Evolutionary conservation across 2,797 vertebrate genomes (phyloP).

Genomic region (Acanthiza pusilla): DNA sequence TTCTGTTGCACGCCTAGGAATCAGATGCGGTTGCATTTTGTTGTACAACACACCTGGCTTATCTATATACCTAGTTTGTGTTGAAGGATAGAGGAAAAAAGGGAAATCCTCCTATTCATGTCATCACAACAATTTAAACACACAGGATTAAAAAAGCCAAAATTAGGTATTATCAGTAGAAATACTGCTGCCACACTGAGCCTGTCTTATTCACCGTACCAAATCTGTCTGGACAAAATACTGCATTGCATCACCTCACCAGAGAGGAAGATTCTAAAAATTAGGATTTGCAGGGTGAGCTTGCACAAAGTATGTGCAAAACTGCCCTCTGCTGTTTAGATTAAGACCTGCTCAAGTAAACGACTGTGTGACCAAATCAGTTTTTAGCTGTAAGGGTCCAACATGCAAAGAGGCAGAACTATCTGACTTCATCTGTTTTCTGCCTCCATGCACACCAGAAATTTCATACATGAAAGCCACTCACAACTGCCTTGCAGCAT

Average conservation of each 20-base stretch:
- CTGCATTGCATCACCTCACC: slow-evolving; percentile 42
- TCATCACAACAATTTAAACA: not conserved
- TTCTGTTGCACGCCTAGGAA: not conserved
- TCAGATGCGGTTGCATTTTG: not conserved
- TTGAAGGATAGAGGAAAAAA: not conserved
- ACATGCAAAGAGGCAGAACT: not conserved
- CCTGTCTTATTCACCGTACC: not conserved
- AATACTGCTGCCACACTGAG: not conserved
- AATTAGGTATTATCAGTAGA: not conserved
- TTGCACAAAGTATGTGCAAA: not conserved
- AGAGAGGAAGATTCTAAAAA: not conserved
- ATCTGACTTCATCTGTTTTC: not conserved
- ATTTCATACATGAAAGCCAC: not conserved
- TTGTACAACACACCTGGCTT: not conserved
- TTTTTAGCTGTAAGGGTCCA: not conserved
- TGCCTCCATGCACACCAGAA: not conserved
- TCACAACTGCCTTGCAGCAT: not conserved
- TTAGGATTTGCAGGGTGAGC: not conserved
- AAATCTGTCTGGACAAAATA: not conserved
- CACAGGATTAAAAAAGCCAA: not conserved
- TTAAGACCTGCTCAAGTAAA: not conserved
- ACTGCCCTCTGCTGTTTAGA: slow-evolving; percentile 58
- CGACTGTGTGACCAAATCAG: accelerated
- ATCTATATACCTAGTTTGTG: not conserved
- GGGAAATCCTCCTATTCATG: not conserved